A percentile compares a stretch with the other conserved stretches of the same genome.
Conservation (phyloP, 2,888 invertebrate genomes). For the Pherbina coryleti region DNA sequence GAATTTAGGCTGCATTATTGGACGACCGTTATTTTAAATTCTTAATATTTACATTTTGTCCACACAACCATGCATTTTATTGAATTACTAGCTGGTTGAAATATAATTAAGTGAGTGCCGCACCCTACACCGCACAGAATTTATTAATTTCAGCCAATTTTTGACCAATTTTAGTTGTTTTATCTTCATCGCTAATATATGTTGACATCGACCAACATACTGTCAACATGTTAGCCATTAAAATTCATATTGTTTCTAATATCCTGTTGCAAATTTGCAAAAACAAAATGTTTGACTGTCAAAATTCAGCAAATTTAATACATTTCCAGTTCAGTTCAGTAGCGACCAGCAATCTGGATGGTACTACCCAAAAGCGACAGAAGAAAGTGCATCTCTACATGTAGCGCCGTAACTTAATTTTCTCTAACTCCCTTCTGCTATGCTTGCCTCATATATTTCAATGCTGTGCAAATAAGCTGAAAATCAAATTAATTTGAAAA, state of each 20-base stretch:
- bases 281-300: background rate
- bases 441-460: background rate
- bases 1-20: too few species aligned
- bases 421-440: background rate
- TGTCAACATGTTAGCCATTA: conserved; percentile 9
- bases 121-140: too few species aligned
- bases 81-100: too few species aligned
- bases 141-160: too few species aligned
- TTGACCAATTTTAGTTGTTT: too few species aligned
- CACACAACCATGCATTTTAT: too few species aligned
- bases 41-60: too few species aligned
- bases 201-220: background rate
- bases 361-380: background rate
- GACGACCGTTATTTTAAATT: too few species aligned
- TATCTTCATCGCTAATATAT: background rate
- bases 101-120: too few species aligned
- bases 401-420: too few species aligned
- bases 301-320: background rate
- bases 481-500: conserved; percentile 9
- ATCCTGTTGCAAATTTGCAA: background rate
- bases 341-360: background rate
- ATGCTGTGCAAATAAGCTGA: background rate
- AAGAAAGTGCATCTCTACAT: background rate
- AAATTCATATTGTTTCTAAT: conserved; percentile 7
- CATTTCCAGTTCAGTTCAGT: background rate